phyloP scores from a whole-genome alignment of 2,888 invertebrate genomes.

The Gerris lacustris region DNA sequence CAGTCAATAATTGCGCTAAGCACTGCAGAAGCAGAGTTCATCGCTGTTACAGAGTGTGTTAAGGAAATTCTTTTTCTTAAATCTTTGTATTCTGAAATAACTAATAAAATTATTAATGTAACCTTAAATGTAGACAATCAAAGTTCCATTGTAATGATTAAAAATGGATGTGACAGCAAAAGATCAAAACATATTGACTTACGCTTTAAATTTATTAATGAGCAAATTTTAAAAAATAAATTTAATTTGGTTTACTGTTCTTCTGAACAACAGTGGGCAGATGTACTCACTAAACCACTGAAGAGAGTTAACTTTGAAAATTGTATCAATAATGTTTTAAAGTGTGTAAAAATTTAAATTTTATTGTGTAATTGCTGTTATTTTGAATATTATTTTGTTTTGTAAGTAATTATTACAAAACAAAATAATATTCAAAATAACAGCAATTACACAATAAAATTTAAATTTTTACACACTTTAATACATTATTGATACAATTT shows the following conservation, averaged over 20 bases:
- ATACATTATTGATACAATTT: conserved; percentile 11
- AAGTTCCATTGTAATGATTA: conserved; percentile 26
- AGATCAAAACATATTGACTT: conserved; percentile 27
- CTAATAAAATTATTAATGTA: conserved; percentile 11
- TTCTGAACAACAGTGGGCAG: conserved; percentile 25
- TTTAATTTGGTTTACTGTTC: conserved; percentile 22
- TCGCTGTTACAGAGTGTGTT: conserved; percentile 27
- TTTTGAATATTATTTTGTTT: no score
- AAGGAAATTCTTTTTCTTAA: conserved; percentile 29
- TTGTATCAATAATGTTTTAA: conserved; percentile 6
- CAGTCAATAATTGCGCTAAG: conserved; percentile 16
- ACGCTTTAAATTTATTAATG: conserved; percentile 22
- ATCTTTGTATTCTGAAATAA: conserved; percentile 25
- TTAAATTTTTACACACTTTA: background rate
- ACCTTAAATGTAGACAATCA: conserved; percentile 25
- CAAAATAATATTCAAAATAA: no score
- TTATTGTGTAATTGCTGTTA: no score
- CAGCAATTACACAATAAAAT: background rate
- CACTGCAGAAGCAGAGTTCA: conserved; percentile 20
- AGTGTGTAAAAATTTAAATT: background rate
- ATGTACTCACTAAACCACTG: conserved; percentile 27
- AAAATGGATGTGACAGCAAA: conserved; percentile 23
- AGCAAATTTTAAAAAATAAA: conserved; percentile 12
- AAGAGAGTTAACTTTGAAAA: conserved; percentile 16
- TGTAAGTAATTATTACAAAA: no score